Evolutionary conservation across 2,888 invertebrate species (phyloP).

Genomic region (Sussaba pulchella): DNA sequence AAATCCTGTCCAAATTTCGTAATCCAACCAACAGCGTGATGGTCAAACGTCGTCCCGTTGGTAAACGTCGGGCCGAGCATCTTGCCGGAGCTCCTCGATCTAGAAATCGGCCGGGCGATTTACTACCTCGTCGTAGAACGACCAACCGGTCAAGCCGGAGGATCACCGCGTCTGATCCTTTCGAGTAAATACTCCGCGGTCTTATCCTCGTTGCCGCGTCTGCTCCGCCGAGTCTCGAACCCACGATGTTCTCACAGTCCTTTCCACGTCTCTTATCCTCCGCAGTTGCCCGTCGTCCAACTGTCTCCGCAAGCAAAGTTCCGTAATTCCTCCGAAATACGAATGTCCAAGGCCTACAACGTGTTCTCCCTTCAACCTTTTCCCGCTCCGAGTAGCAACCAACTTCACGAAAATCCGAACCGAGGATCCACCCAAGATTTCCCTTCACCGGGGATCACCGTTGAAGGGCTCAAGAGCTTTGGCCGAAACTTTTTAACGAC

Average conservation of each 20-base stretch:
- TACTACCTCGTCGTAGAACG: slow-evolving; percentile 67
- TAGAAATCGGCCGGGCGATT: slow-evolving; percentile 75
- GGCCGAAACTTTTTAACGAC: slow-evolving; percentile 54
- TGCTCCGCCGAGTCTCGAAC: slow-evolving; percentile 56
- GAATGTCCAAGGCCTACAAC: slow-evolving; percentile 45
- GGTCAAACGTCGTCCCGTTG: slow-evolving; percentile 7
- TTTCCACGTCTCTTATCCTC: slow-evolving; percentile 20
- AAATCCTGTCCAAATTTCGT: slow-evolving; percentile 72
- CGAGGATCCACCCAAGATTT: slow-evolving; percentile 59
- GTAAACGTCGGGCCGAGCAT: slow-evolving; percentile 66
- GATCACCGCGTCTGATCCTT: slow-evolving; percentile 79
- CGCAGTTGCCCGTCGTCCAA: slow-evolving; percentile 34
- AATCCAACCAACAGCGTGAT: slow-evolving; percentile 71
- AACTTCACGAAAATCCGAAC: slow-evolving; percentile 51
- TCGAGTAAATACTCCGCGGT: slow-evolving; percentile 71
- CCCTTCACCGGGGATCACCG: slow-evolving; percentile 38
- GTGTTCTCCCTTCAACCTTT: slow-evolving; percentile 29
- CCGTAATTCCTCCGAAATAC: slow-evolving; percentile 64
- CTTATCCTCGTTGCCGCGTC: slow-evolving; percentile 65
- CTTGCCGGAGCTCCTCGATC: slow-evolving; percentile 75
- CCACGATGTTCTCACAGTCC: slow-evolving; percentile 49
- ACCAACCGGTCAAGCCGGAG: slow-evolving; percentile 71
- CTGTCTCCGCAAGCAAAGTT: slow-evolving; percentile 45
- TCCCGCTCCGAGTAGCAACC: slow-evolving; percentile 41
- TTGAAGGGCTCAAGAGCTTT: slow-evolving; percentile 38